A percentile compares a stretch with the other conserved stretches of the same genome.
Evolutionary conservation across 2,113 vertebrate species (phyloP).

Genomic region (Hiodon tergisus): DNA sequence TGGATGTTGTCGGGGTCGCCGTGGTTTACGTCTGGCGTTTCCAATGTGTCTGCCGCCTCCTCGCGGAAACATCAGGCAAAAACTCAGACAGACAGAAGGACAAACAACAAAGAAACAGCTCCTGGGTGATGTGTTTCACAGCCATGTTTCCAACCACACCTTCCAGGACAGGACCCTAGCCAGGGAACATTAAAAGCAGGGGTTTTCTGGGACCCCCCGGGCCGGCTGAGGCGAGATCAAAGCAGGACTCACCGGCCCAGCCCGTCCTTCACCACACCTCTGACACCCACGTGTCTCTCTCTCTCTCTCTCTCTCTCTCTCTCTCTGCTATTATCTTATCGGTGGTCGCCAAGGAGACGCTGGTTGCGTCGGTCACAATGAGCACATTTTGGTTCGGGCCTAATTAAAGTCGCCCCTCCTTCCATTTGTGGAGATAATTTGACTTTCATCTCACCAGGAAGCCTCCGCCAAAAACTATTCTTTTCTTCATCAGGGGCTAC

Average conservation of each 20-base stretch:
- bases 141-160: slow-evolving; percentile 39
- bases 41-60: too few species aligned
- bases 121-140: too few species aligned
- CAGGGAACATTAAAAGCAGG: slow-evolving; percentile 82
- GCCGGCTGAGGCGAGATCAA: slow-evolving; percentile 77
- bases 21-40: background rate
- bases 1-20: background rate
- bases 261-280: slow-evolving; percentile 12
- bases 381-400: slow-evolving; percentile 75
- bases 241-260: slow-evolving; percentile 68
- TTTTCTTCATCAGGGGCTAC: slow-evolving; percentile 84
- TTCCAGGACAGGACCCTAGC: slow-evolving; percentile 67
- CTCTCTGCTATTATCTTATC: slow-evolving; percentile 14
- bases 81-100: too few species aligned
- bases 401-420: slow-evolving; percentile 86
- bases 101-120: background rate
- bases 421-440: slow-evolving; percentile 91
- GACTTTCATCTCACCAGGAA: slow-evolving; percentile 94
- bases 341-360: slow-evolving; percentile 71
- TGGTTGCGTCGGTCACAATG: slow-evolving; percentile 75
- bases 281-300: background rate
- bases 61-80: too few species aligned
- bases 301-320: background rate
- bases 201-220: slow-evolving; percentile 75
- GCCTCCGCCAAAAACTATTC: slow-evolving; percentile 83